Base-by-base conservation (phyloP, 2,888 invertebrate species). In the Euplagia quadripunctaria region DNA sequence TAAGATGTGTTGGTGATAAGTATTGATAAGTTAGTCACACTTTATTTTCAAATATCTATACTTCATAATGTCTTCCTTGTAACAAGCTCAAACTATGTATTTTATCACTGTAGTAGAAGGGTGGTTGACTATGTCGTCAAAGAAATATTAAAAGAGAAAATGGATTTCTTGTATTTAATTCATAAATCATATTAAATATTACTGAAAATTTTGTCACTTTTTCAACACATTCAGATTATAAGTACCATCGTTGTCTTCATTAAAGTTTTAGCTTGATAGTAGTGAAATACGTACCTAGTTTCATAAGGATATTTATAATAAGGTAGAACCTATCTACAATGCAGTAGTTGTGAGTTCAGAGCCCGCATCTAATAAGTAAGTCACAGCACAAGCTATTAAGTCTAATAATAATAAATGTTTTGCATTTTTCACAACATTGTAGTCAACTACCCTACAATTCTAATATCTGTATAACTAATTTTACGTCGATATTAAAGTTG, bases 61-160 rank as follows among this genome's bases (percentile, higher is more conserved):
- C 8, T 61, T 31, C 14, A 61, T 65, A 14, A 14, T 65, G 46
- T 65, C 65, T 65, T 65, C 46, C 65, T 49, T 66, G 65, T 49
- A 49, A 49, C 7, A 66, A 49, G 31, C 20, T 66, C 1, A 66
- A 65, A 49, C 20, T 49, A 46, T 46, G 43, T 46, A 61, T 61
- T 31, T 46, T 65, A 14, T 12, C 1, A 65, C 7, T 49, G n/a
- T 58, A 61, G 31, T 61, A 49, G 31, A 20, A 31, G 65, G 42
- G 65, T 65, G 11, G 64, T 49, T 65, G 46, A 65, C 46, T 65
- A n/a, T n/a, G 5, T 61, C 31, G 31, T 31, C 31, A 31, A 31
- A 31, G 31, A 31, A 1, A 31, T 31, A 31, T 31, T 31, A 31
- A 31, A 1, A 31, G 31, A 31, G 31, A 31, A 31, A 31, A 31